Base-by-base conservation (phyloP, 64 coral and sea anemone species). In the Platygyra sinensis region DNA sequence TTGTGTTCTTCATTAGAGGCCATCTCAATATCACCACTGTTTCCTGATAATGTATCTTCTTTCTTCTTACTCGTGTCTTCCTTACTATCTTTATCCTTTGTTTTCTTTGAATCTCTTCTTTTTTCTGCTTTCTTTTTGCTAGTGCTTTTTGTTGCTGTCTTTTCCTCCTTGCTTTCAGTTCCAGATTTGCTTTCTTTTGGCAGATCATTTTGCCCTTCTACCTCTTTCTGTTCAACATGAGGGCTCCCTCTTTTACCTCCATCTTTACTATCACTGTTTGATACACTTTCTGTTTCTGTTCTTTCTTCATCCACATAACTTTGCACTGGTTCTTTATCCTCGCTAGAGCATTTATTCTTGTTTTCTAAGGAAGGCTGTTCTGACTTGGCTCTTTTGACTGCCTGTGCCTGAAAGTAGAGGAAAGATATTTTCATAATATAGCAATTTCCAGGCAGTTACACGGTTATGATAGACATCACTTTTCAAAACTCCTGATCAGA, bases 341-440 rank as follows among this genome's bases (percentile, higher is more conserved):
- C 20, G 24, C 2, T 19, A 67, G 61, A 31, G 65, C 32, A 13
- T 22, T 30, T 10, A 65, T 22, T 42, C 16, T 27, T 33, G 49
- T 51, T 72, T 85, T 72, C 32, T 50, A 51, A 18, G 11, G 81
- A 27, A 50, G 33, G 0, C 22, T 50, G 63, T 52, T 85, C 81
- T 52, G 81, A 71, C 33, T 85, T 85, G 28, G 39, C 81, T 72
- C 81, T n/a, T 85, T 85, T 85, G 17, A 51, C 63, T 36, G 10
- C 32, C 62, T 72, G 38, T 20, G 65, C 24, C 65, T 14, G 46
- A 15, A 57, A 12, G 11, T 10, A 13, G 11, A 57, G 54, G 54
- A 57, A 57, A 15, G 15, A 7, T 5, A 46, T 7, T 46, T n/a
- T n/a, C n/a, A n/a, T n/a, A n/a, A n/a, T n/a, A n/a, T 46, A 46